A percentile compares a stretch with the other conserved stretches of the same genome.
Evolutionary conservation across 2,797 vertebrate species (phyloP).

Genomic region (Vireo griseus): DNA sequence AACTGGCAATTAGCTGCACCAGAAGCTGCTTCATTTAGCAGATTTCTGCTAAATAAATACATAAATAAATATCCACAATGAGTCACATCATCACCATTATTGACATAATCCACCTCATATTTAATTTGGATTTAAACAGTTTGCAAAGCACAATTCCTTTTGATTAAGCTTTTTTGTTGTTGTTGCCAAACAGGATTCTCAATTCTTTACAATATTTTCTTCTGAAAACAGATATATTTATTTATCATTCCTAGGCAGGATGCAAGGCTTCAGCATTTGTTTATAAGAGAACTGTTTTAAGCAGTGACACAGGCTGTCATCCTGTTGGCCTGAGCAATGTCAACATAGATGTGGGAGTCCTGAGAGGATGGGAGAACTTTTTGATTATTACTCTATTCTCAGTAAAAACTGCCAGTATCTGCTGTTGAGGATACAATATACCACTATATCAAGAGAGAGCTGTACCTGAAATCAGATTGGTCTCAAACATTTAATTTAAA

Average conservation of each 20-base stretch:
- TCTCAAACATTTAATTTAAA: neutral
- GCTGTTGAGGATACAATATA: neutral
- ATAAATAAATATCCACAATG: neutral
- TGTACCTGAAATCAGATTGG: neutral
- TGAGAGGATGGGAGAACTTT: neutral
- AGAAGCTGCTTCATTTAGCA: neutral
- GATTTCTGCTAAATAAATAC: neutral
- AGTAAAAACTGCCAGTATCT: neutral
- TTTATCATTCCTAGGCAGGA: neutral
- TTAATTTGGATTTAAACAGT: neutral
- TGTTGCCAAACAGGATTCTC: neutral
- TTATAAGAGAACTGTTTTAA: neutral
- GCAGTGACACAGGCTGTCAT: neutral
- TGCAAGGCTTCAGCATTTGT: neutral
- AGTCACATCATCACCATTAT: neutral
- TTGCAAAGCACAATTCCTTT: neutral
- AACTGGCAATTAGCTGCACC: neutral
- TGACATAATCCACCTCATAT: neutral
- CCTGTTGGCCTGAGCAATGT: neutral
- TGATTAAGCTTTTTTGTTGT: neutral
- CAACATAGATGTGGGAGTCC: neutral
- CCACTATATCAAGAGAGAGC: neutral
- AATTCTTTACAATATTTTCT: neutral
- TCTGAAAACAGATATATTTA: neutral
- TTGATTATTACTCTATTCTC: neutral